Percentiles rank a stretch among this genome's conserved stretches.
phyloP scores from a whole-genome alignment of 1,140 invertebrate species.

The Belonocnema kinseyi region DNA sequence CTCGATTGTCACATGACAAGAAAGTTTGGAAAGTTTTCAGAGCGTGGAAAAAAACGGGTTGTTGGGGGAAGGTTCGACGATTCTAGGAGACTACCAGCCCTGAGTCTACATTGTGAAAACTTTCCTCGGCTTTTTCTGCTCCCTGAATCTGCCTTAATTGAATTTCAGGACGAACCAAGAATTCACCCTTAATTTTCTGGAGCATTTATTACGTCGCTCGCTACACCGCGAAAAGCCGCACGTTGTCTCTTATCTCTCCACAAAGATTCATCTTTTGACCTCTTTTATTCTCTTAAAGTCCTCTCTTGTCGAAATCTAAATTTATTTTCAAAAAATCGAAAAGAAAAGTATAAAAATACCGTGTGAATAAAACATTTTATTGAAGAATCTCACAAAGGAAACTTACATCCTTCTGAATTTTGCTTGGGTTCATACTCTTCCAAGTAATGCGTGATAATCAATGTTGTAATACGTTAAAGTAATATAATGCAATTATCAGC shows the following conservation, averaged over 20 bases:
- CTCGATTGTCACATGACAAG: neutral
- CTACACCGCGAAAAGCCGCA: slow-evolving; percentile 4
- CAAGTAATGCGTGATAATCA: too few relatives aligned
- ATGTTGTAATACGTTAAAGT: too few relatives aligned
- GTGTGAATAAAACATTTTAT: too few relatives aligned
- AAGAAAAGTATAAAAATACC: too few relatives aligned
- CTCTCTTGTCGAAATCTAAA: neutral
- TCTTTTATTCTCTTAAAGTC: neutral
- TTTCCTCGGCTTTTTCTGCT: neutral
- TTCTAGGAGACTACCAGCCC: neutral
- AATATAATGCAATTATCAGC: too few relatives aligned
- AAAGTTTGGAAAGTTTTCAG: slow-evolving; percentile 14
- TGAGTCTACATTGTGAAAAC: too few relatives aligned
- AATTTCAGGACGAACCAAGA: slow-evolving; percentile 22
- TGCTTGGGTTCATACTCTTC: too few relatives aligned
- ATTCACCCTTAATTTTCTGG: slow-evolving; percentile 22
- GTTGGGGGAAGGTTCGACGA: neutral
- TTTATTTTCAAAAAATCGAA: too few relatives aligned
- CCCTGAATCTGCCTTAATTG: slow-evolving; percentile 23
- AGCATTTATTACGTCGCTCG: slow-evolving; percentile 5
- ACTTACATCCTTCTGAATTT: too few relatives aligned
- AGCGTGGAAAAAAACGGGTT: neutral
- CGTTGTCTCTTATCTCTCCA: slow-evolving; percentile 2
- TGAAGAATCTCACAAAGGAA: too few relatives aligned
- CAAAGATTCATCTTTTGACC: neutral